Base-by-base conservation (phyloP, 1,140 invertebrate species). In the Meloidogyne exigua region DNA sequence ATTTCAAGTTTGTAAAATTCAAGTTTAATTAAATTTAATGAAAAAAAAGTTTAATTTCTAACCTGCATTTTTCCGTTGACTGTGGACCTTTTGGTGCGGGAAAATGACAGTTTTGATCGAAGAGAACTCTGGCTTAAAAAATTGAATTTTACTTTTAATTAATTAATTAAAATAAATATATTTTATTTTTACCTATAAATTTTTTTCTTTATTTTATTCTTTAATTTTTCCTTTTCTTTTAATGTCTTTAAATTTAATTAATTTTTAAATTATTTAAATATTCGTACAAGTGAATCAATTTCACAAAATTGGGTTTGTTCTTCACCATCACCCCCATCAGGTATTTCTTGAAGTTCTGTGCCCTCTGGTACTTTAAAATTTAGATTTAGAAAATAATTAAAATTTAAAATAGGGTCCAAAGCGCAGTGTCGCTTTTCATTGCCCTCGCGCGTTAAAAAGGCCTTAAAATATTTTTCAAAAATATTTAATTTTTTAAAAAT, bases 101-200 rank as follows among this genome's bases (percentile, higher is more conserved):
- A 32, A 32, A 1, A 57, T 7, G 7, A n/a, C n/a, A 5, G n/a
- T n/a, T 57, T 57, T 57, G 18, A n/a, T 9, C 49, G 49, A n/a
- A 57, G 49, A 10, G 49, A n/a, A n/a, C 21, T n/a, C 21, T 57
- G 49, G 4, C 49, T 57, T 4, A 21, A 57, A 57, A n/a, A 57
- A n/a, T 57, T 57, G 21, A 57, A 57, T n/a, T 2, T 49, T 49
- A 11, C 9, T 18, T 49, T n/a, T 18, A 15, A 15, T 18, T 18
- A 49, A n/a, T n/a, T 49, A 49, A 18, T 49, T 49, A 18, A 49
- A 18, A 49, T 49, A 18, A 49, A 18, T 49, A 18, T n/a, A 57
- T 57, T 57, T n/a, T n/a, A n/a, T n/a, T 57, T 57, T 57, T 57
- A 57, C 49, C n/a, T n/a, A 57, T 57, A 57, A 57, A 57, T 57